These are phyloP conservation scores for Nilaparvata lugens DNA, from an alignment of 1,140 invertebrate genomes.

Conservation along the genomic window DNA sequence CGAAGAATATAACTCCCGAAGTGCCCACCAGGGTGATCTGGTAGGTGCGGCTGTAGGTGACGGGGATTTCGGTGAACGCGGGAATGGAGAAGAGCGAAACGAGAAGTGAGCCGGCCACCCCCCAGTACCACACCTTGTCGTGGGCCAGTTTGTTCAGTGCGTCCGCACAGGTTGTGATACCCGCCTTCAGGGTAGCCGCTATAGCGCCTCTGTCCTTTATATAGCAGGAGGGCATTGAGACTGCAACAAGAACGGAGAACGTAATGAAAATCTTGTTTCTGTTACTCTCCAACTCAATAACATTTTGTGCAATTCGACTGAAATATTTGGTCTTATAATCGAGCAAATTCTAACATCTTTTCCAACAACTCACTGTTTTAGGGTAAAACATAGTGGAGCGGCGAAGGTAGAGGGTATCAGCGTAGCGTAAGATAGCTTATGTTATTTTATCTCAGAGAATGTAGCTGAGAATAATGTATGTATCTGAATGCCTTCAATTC, in stretches of 20 bases:
- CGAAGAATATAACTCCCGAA: constrained; percentile 3
- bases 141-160: constrained; percentile 16
- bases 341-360: too few species aligned
- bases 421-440: too few species aligned
- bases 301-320: too few species aligned
- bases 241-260: neutral
- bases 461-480: too few species aligned
- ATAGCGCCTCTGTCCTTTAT: neutral
- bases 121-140: constrained; percentile 16
- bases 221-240: neutral
- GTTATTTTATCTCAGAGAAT: too few species aligned
- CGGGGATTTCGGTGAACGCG: constrained; percentile 11
- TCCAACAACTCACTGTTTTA: too few species aligned
- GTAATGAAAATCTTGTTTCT: neutral
- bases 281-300: too few species aligned
- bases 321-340: too few species aligned
- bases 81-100: constrained; percentile 6
- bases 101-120: constrained; percentile 5
- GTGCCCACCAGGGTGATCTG: neutral
- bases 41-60: constrained; percentile 2
- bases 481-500: too few species aligned
- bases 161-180: constrained; percentile 14
- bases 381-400: too few species aligned
- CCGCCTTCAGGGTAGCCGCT: constrained; percentile 14
- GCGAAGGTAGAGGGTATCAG: too few species aligned